A percentile compares a stretch with the other conserved stretches of the same genome.
phyloP scores from a whole-genome alignment of 2,113 vertebrate genomes.

The Gallinago media region DNA sequence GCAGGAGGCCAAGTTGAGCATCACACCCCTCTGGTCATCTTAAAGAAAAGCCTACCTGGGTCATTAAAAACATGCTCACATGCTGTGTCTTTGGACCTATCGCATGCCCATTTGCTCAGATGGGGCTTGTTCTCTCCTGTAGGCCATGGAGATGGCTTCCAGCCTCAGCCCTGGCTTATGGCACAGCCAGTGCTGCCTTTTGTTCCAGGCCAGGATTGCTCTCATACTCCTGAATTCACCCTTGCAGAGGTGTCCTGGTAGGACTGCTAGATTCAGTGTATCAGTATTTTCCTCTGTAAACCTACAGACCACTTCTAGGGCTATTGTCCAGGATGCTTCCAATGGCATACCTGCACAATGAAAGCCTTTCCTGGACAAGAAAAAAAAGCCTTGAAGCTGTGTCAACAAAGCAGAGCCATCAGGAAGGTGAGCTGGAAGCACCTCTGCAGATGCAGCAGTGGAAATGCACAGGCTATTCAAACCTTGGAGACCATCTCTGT shows the following conservation, averaged over 20 bases:
- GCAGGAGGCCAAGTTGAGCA: not conserved
- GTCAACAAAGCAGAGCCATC: accelerated
- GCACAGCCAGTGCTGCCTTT: not conserved
- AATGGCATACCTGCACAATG: not conserved
- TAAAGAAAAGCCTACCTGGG: not conserved
- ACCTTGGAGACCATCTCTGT: not conserved
- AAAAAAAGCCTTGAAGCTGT: not conserved
- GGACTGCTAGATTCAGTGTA: not conserved
- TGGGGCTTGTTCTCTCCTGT: not conserved
- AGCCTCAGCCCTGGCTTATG: not conserved
- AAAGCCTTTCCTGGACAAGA: not conserved
- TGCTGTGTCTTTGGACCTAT: not conserved
- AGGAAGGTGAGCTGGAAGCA: not conserved
- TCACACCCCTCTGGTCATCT: not conserved
- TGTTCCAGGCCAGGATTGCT: not conserved
- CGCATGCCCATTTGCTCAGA: not conserved
- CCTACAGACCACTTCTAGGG: not conserved
- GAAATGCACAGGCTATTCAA: not conserved
- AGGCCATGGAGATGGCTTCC: not conserved
- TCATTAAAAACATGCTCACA: not conserved
- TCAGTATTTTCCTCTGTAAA: not conserved
- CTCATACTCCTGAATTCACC: accelerated
- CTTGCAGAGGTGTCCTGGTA: not conserved
- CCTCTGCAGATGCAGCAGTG: not conserved
- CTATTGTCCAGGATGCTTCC: not conserved